Evolutionary conservation across 2,797 vertebrate genomes (phyloP).

Genomic region (Hipposideros larvatus): DNA sequence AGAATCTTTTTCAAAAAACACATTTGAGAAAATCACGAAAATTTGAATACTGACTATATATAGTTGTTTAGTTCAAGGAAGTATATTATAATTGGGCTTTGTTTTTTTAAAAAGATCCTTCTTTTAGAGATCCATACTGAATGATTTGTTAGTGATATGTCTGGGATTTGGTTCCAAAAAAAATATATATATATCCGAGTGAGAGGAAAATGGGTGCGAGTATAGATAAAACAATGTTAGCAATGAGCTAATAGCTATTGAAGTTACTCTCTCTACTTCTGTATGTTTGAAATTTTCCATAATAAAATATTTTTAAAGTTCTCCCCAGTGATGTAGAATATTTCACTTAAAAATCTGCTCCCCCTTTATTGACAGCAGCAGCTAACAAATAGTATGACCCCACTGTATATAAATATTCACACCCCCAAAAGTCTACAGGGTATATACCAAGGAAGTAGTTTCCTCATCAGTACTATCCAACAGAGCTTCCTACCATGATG

Average conservation of each 20-base stretch:
- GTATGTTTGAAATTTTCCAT: background rate
- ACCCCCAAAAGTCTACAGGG: background rate
- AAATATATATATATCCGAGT: background rate
- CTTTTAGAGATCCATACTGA: constrained; percentile 33
- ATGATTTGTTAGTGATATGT: background rate
- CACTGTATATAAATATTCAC: background rate
- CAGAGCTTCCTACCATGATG: background rate
- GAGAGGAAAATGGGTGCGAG: background rate
- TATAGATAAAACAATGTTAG: background rate
- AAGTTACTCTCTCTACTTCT: constrained; percentile 8
- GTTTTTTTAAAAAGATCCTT: background rate
- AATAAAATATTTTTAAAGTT: background rate
- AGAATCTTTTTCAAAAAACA: constrained; percentile 32
- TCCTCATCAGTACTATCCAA: background rate
- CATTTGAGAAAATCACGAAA: background rate
- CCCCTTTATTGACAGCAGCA: background rate
- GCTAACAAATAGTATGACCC: background rate
- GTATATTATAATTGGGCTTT: background rate
- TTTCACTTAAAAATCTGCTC: background rate
- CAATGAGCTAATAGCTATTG: background rate
- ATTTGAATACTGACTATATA: background rate
- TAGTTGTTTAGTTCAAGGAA: constrained; percentile 23
- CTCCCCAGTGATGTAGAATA: background rate
- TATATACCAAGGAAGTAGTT: background rate
- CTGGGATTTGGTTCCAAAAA: background rate